Base-by-base conservation (phyloP, 2,113 vertebrate species). In the Mirounga angustirostris region DNA sequence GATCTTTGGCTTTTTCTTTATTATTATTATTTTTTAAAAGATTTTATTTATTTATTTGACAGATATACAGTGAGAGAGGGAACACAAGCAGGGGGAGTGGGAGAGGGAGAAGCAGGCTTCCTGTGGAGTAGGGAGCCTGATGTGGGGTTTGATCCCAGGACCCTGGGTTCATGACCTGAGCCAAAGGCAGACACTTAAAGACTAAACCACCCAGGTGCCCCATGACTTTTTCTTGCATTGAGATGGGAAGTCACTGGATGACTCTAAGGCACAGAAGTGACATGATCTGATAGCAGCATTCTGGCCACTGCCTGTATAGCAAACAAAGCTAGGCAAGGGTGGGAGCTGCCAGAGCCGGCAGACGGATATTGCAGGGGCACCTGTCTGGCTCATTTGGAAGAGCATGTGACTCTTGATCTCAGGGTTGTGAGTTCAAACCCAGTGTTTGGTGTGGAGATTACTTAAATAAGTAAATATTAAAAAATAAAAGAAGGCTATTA, bases 291-390 rank as follows among this genome's bases (percentile, higher is more conserved):
- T 50, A 36, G 22, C 5, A 87, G 28, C n/a, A 79, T 65, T 54
- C 63, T 90, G 21, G 50, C 22, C 61, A 36, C 40, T 63, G 30
- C 71, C 10, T 67, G 52, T 16, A 3, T 69, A 30, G 16, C 54
- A 28, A 82, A 56, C 7, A 58, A 85, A 56, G 28, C 0, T n/a
- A 7, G 56, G 10, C 19, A 81, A 73, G 18, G 16, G 28, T 13
- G n/a, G 40, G 73, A 28, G 11, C 1, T 69, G 24, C n/a, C 18
- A 69, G 85, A 69, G 2, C 11, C 52, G 21, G 18, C 18, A 69
- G 33, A 4, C 1, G 1, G 16, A 4, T n/a, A n/a, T 3, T 7
- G 0, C 65, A 19, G 33, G 65, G 15, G 16, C 30, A n/a, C 65
- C 16, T n/a, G 33, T 33, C 7, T 19, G 65, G 33, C 65, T n/a